Evolutionary conservation across 2,888 invertebrate species (phyloP), one percentile per base, ranked within the genome.

Genomic region (Neoascia interrupta): DNA sequence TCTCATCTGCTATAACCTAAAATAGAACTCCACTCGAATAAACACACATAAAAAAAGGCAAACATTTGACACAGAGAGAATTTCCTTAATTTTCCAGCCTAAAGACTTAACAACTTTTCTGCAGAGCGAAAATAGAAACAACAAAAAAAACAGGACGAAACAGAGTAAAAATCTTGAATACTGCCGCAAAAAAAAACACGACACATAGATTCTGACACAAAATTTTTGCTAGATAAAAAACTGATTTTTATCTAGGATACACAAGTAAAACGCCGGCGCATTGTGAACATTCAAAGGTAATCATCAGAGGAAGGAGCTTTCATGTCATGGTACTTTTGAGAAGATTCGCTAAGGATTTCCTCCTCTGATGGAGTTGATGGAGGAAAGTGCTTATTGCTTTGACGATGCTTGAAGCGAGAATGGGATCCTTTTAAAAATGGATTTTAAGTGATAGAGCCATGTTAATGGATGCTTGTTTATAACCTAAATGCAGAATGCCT

Each of bases 261-360:
- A 70, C 76, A 66, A 76, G 76, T 41, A 76, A 76, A 76, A 76
- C 76, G 76, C 76, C 64, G 76, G 76, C 76, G 76, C 76, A 76
- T 70, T 70, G 60, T 51, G 47, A 53, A 34, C 64, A 37, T 70
- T 76, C n/a, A 60, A 39, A 54, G 60, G 39, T 66, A 47, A 66
- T 41, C 60, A 36, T 23, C 18, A n/a, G n/a, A n/a, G n/a, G n/a
- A n/a, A n/a, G n/a, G n/a, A n/a, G n/a, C n/a, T n/a, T n/a, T n/a
- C n/a, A n/a, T n/a, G n/a, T n/a, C n/a, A n/a, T n/a, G n/a, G n/a
- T n/a, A n/a, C n/a, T n/a, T n/a, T n/a, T n/a, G n/a, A n/a, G n/a
- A n/a, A n/a, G n/a, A n/a, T n/a, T n/a, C n/a, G n/a, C n/a, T n/a
- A n/a, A n/a, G n/a, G n/a, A n/a, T n/a, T n/a, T n/a, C n/a, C n/a